A percentile compares a stretch with the other conserved stretches of the same genome.
phyloP scores from a whole-genome alignment of 2,113 vertebrate species.

The Neomonachus schauinslandi region DNA sequence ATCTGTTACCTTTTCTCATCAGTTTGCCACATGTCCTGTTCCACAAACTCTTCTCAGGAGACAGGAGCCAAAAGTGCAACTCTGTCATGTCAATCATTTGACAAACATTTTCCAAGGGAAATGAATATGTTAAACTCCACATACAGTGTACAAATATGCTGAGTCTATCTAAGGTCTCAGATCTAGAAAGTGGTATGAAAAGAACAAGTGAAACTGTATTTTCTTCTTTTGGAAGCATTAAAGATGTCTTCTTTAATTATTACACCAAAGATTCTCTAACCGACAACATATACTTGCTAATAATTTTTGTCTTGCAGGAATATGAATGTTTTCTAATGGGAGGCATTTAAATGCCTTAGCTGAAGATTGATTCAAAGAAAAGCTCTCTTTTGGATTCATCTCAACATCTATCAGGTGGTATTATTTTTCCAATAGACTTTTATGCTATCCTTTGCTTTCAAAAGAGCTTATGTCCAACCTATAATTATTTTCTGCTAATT shows the following conservation, averaged over 20 bases:
- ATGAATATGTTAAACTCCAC: constrained; percentile 24
- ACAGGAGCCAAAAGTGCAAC: background rate
- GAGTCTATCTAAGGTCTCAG: constrained; percentile 9
- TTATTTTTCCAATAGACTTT: constrained; percentile 85
- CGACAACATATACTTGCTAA: constrained; percentile 79
- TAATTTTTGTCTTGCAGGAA: constrained; percentile 83
- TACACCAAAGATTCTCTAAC: constrained; percentile 80
- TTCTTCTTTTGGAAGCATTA: constrained; percentile 73
- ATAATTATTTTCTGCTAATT: constrained; percentile 93
- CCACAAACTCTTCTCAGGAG: background rate
- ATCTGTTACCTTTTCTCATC: background rate
- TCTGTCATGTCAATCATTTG: background rate
- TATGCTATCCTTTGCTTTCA: constrained; percentile 80
- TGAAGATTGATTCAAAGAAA: constrained; percentile 82
- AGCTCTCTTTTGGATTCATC: constrained; percentile 83
- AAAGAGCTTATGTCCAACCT: constrained; percentile 86
- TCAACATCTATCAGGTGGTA: constrained; percentile 83
- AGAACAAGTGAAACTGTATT: constrained; percentile 67
- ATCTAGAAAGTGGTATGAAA: constrained; percentile 65
- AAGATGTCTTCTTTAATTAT: constrained; percentile 81
- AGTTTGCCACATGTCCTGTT: background rate
- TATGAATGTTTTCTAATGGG: constrained; percentile 83
- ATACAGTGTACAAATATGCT: background rate
- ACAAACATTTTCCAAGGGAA: constrained; percentile 13
- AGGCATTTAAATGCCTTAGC: constrained; percentile 82